A percentile compares a stretch with the other conserved stretches of the same genome.
Evolutionary conservation across 2,113 vertebrate species (phyloP).

Genomic region (Oreocharis arfaki): DNA sequence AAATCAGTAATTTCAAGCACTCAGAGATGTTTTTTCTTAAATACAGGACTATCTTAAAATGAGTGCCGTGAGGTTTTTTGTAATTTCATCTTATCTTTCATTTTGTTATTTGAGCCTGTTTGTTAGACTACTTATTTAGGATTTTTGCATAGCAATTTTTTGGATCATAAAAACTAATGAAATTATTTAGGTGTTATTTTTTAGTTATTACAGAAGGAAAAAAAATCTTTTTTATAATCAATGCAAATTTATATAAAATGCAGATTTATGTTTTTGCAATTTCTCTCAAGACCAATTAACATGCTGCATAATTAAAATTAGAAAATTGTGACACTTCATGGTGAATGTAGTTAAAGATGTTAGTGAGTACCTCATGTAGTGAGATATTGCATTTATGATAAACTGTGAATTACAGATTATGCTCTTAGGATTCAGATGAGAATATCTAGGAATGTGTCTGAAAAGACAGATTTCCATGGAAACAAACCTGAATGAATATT

Average conservation of each 20-base stretch:
- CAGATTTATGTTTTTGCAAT: not conserved
- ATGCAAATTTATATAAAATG: not conserved
- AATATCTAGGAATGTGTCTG: not conserved
- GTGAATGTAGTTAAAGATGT: not conserved
- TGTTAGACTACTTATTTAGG: not conserved
- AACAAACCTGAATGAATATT: not conserved
- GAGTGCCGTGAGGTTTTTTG: not conserved
- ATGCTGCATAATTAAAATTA: not conserved
- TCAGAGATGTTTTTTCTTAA: not conserved
- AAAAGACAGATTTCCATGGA: not conserved
- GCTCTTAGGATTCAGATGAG: not conserved
- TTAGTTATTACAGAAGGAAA: not conserved
- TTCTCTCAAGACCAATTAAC: not conserved
- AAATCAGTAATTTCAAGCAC: not conserved
- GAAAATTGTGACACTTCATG: not conserved
- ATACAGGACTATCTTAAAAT: not conserved
- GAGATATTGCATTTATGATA: not conserved
- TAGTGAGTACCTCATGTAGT: not conserved
- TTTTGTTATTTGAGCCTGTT: not conserved
- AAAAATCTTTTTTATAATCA: not conserved
- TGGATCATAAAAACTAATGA: not conserved
- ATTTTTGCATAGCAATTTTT: not conserved
- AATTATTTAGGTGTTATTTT: not conserved
- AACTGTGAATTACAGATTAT: not conserved
- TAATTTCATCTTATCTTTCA: not conserved